A percentile compares a stretch with the other conserved stretches of the same genome.
phyloP scores from a whole-genome alignment of 2,888 invertebrate genomes.

The Chaetogeoica ovagalla region DNA sequence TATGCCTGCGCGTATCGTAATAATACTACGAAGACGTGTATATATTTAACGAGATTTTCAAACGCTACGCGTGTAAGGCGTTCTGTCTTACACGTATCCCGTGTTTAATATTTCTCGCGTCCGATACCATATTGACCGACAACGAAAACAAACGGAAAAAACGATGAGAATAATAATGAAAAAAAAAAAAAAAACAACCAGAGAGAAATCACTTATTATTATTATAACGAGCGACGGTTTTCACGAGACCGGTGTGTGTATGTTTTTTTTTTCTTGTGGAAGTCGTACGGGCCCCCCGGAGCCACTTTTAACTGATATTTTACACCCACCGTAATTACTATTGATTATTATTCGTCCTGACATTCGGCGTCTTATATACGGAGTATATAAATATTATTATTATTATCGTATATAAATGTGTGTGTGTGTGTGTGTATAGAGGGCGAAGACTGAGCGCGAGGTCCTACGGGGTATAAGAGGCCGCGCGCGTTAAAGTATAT shows the following conservation, averaged over 20 bases:
- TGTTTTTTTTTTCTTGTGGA: slow-evolving; percentile 1
- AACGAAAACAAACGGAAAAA: not conserved
- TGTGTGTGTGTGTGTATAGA: too few relatives aligned
- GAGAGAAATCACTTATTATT: slow-evolving; percentile 26
- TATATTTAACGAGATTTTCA: too few relatives aligned
- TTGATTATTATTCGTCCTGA: slow-evolving; percentile 49
- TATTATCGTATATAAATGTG: too few relatives aligned
- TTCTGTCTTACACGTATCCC: too few relatives aligned
- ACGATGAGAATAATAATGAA: not conserved
- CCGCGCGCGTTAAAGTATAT: too few relatives aligned
- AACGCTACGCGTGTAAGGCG: too few relatives aligned
- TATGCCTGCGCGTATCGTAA: too few relatives aligned
- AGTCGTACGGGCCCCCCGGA: slow-evolving; percentile 17
- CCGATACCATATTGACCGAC: not conserved
- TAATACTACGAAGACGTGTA: too few relatives aligned
- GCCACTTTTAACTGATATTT: slow-evolving; percentile 33
- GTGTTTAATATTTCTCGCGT: not conserved
- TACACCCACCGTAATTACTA: slow-evolving; percentile 52
- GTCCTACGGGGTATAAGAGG: too few relatives aligned
- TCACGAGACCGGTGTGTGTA: not conserved
- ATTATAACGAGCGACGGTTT: slow-evolving; percentile 34
- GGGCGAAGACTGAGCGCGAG: too few relatives aligned
- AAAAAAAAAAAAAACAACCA: not conserved
- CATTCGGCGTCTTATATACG: slow-evolving; percentile 14
- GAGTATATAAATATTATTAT: too few relatives aligned